Evolutionary conservation across 2,797 vertebrate genomes (phyloP).

Genomic region (Alca torda): DNA sequence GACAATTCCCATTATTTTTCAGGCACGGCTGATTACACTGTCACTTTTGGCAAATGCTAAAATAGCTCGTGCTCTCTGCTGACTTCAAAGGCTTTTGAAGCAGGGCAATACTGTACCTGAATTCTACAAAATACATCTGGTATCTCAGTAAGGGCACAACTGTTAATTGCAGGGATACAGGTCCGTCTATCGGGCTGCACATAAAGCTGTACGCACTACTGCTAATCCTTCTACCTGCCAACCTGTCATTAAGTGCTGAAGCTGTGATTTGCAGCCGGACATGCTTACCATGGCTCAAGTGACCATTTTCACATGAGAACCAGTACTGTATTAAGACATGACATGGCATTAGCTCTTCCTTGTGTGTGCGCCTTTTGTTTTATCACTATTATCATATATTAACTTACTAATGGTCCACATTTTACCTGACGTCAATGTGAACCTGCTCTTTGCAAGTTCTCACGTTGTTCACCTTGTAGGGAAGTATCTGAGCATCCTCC

Average conservation of each 20-base stretch:
- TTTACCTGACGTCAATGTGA: not conserved
- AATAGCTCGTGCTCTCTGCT: not conserved
- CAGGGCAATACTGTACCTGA: not conserved
- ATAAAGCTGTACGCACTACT: not conserved
- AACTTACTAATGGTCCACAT: not conserved
- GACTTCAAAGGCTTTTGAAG: not conserved
- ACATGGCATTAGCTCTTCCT: not conserved
- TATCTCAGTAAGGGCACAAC: not conserved
- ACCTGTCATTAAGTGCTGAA: not conserved
- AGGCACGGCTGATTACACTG: not conserved
- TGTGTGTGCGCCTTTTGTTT: not conserved
- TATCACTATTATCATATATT: rapidly evolving
- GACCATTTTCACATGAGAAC: not conserved
- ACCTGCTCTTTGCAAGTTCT: not conserved
- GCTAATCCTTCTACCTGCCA: conserved; percentile 2
- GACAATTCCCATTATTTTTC: conserved; percentile 57
- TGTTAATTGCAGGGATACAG: not conserved
- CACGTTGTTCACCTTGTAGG: not conserved
- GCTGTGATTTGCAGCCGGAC: conserved; percentile 5
- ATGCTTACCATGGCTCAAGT: not conserved
- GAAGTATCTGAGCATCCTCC: not conserved
- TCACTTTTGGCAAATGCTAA: not conserved
- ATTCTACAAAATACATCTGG: not conserved
- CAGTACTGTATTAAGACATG: not conserved
- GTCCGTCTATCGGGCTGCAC: not conserved